Base-by-base conservation (phyloP, 1,140 invertebrate species). In the Drosophila insularis region DNA sequence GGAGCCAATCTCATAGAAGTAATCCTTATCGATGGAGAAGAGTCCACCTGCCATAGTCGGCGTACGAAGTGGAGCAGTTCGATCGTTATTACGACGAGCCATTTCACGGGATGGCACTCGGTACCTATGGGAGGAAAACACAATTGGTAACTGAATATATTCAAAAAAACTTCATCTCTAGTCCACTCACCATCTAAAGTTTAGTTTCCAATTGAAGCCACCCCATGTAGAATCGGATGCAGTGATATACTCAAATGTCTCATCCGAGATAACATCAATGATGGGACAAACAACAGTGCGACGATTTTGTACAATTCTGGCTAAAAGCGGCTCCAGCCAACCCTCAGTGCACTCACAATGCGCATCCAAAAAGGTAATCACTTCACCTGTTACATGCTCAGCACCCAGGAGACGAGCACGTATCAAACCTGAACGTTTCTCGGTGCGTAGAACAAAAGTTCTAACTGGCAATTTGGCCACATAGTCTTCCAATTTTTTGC, bases 21-120 rank as follows among this genome's bases (percentile, higher is more conserved):
- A 99, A 10, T 99, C 96, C 90, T 96, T 95, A 91, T 99, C 98
- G 70, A 99, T 99, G 23, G 98, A 96, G 93, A 99, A 99, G 23
- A 99, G 92, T 3, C 99, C 99, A 54, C 99, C 99, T n/a, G 98
- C 98, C 98, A 99, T 99, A 0, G 98, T 99, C 0, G 99, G 99
- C 0, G 98, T 98, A 61, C 96, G 94, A 14, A 99, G 92, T 0
- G 98, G 98, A 40, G 96, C 94, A 2, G 97, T 98, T 71, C 98
- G 94, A 92, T 99, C 98, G 17, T 96, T 95, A 63, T 96, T 96
- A 71, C 98, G 93, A 59, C 98, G 94, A 39, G 97, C 95, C 95
- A 99, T 96, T 93, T 99, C 98, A 81, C 98, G 94, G 92, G 98
- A 97, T 0, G 98, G 97, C 14, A 99, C 98, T 68, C 98, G 95